phyloP scores from a whole-genome alignment of 2,888 invertebrate genomes.

The Colostygia pectinataria region DNA sequence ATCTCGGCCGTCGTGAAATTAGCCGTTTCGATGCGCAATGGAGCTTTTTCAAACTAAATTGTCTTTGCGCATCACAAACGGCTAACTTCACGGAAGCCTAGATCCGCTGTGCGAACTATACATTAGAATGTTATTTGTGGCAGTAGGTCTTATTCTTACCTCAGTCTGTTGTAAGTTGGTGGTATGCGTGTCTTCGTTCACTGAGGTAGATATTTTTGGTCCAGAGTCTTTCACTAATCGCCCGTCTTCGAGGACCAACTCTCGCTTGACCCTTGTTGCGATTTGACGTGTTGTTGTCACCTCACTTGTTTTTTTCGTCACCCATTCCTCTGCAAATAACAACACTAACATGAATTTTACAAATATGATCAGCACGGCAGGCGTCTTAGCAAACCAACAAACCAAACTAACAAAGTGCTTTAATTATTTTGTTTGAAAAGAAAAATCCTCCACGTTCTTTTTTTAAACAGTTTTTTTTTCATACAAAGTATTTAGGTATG shows the following conservation, averaged over 20 bases:
- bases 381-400: too few relatives aligned
- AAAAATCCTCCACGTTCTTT: not conserved
- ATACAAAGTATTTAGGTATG: not conserved
- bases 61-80: too few relatives aligned
- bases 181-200: constrained; percentile 95
- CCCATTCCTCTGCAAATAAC: constrained; percentile 91
- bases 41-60: too few relatives aligned
- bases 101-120: too few relatives aligned
- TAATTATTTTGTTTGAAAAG: constrained; percentile 1
- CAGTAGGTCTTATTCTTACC: constrained; percentile 68
- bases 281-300: constrained; percentile 95
- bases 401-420: too few relatives aligned
- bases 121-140: too few relatives aligned
- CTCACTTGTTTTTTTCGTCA: constrained; percentile 94
- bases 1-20: too few relatives aligned
- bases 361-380: too few relatives aligned
- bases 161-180: constrained; percentile 95
- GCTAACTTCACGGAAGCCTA: too few relatives aligned
- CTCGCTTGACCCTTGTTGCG: constrained; percentile 94
- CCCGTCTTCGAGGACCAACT: constrained; percentile 94
- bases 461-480: not conserved
- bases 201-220: constrained; percentile 94
- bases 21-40: too few relatives aligned
- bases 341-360: too few relatives aligned
- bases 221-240: constrained; percentile 95